phyloP scores from a whole-genome alignment of 2,113 vertebrate genomes.

The Peromyscus polionotus region DNA sequence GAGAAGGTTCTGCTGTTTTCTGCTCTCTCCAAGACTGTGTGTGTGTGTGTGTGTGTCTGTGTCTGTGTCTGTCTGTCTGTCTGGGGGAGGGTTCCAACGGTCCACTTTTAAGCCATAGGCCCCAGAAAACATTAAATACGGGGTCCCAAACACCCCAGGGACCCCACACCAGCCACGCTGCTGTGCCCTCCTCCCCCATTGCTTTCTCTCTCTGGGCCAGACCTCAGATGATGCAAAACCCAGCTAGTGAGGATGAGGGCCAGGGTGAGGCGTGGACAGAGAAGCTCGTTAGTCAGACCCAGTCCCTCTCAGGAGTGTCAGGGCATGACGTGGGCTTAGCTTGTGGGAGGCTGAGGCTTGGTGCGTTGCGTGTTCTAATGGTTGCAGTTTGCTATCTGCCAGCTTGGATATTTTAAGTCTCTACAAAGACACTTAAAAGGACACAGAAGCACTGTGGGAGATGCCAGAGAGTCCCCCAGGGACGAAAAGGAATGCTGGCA shows the following conservation, averaged over 20 bases:
- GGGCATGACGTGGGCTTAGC: background rate
- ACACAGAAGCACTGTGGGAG: background rate
- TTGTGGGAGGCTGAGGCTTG: background rate
- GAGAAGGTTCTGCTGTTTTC: background rate
- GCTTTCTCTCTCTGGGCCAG: background rate
- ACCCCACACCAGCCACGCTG: background rate
- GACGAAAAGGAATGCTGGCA: background rate
- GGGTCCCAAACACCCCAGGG: background rate
- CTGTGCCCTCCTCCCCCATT: background rate
- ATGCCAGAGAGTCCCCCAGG: background rate
- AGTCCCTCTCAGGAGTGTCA: background rate
- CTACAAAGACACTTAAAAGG: conserved; percentile 46
- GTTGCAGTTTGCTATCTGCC: background rate
- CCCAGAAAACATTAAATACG: background rate
- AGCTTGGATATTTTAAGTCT: conserved; percentile 12
- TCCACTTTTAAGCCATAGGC: background rate
- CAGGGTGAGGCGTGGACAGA: background rate
- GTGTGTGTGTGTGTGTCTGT: background rate
- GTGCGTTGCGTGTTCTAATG: background rate
- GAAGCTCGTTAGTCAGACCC: background rate
- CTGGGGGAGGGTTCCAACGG: background rate
- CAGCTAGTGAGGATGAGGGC: background rate
- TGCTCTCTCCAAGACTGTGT: background rate
- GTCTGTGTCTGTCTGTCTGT: background rate
- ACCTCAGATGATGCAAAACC: background rate